phyloP scores from a whole-genome alignment of 2,888 invertebrate genomes.

The Lagria hirta region DNA sequence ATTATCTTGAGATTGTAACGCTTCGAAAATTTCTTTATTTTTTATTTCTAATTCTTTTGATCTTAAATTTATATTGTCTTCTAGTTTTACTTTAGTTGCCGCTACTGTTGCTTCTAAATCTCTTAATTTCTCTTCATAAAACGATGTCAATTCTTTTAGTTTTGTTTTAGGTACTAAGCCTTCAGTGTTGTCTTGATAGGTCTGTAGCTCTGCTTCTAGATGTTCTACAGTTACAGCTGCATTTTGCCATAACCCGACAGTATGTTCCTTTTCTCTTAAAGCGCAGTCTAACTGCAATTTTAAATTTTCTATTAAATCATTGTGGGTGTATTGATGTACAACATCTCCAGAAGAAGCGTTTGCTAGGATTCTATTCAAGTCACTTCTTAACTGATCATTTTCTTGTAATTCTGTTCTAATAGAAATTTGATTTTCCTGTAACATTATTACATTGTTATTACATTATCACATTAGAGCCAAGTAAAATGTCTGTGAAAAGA shows the following conservation, averaged over 20 bases:
- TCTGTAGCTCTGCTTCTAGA: conserved; percentile 67
- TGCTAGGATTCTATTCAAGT: conserved; percentile 24
- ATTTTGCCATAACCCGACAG: conserved; percentile 67
- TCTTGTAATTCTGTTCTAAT: conserved; percentile 36
- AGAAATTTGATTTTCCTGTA: conserved; percentile 37
- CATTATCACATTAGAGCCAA: too few species aligned
- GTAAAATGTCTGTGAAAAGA: too few species aligned
- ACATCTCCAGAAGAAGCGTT: conserved; percentile 6
- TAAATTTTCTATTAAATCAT: conserved; percentile 37
- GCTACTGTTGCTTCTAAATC: conserved; percentile 53
- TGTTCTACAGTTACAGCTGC: conserved; percentile 66
- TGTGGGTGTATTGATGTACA: conserved; percentile 23
- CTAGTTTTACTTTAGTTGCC: conserved; percentile 27
- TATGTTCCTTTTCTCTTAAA: conserved; percentile 65
- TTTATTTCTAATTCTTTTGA: conserved; percentile 57
- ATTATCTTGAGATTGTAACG: conserved; percentile 53
- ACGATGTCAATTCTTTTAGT: conserved; percentile 36
- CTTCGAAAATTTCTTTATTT: conserved; percentile 43
- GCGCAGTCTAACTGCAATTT: conserved; percentile 36
- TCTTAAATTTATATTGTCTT: conserved; percentile 26
- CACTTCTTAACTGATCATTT: conserved; percentile 34
- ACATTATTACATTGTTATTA: too few species aligned
- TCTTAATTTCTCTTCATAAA: conserved; percentile 58
- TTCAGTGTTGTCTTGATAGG: conserved; percentile 51
- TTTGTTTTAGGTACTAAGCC: conserved; percentile 45